phyloP scores from a whole-genome alignment of 2,797 vertebrate species.

The Moxostoma hubbsi region DNA sequence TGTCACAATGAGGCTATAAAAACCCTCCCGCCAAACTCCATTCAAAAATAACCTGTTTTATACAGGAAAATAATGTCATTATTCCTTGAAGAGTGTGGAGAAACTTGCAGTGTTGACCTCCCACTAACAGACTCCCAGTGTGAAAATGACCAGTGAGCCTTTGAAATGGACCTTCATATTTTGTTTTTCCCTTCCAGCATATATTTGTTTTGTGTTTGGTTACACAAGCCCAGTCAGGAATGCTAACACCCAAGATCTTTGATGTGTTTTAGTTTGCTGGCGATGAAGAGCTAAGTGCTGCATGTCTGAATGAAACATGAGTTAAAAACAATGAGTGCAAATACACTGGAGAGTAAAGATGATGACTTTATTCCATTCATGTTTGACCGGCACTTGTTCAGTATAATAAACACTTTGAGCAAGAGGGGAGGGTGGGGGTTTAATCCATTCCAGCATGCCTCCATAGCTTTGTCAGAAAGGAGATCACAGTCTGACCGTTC shows the following conservation, averaged over 20 bases:
- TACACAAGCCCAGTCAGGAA: slow-evolving; percentile 68
- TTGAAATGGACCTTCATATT: slow-evolving; percentile 62
- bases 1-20: slow-evolving; percentile 55
- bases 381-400: slow-evolving; percentile 25
- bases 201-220: slow-evolving; percentile 71
- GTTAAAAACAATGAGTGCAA: slow-evolving; percentile 55
- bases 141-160: slow-evolving; percentile 57
- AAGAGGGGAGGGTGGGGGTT: not conserved
- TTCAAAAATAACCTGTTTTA: slow-evolving; percentile 59
- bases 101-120: slow-evolving; percentile 35
- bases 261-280: slow-evolving; percentile 59
- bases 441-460: not conserved
- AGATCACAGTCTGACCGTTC: not conserved
- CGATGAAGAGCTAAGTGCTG: not conserved
- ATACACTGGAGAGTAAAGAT: slow-evolving; percentile 30
- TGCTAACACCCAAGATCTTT: slow-evolving; percentile 66
- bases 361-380: slow-evolving; percentile 29
- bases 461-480: slow-evolving; percentile 13
- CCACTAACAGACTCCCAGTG: slow-evolving; percentile 42
- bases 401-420: not conserved
- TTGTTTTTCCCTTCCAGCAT: slow-evolving; percentile 65
- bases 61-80: slow-evolving; percentile 47
- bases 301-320: slow-evolving; percentile 58
- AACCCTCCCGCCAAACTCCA: slow-evolving; percentile 49
- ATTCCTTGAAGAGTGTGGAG: not conserved